Evolutionary conservation across 2,888 invertebrate genomes (phyloP).

Genomic region (Galerucella calmariensis): DNA sequence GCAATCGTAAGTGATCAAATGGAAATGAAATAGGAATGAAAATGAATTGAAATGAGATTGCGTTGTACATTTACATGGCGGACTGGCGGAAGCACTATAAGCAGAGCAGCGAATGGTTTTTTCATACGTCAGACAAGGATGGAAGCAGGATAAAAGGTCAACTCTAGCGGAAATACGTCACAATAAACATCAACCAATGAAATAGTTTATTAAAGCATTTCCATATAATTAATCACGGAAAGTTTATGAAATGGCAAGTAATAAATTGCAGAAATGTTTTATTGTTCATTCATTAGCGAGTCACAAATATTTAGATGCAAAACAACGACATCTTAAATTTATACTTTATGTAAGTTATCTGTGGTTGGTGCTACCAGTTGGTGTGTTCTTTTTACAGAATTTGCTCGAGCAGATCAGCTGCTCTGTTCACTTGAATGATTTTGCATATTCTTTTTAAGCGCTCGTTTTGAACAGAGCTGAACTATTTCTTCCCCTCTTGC

Average conservation of each 20-base stretch:
- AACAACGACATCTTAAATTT: too few relatives aligned
- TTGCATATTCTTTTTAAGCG: too few relatives aligned
- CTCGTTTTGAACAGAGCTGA: too few relatives aligned
- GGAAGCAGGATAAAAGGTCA: too few relatives aligned
- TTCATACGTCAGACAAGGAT: background rate
- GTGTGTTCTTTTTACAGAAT: too few relatives aligned
- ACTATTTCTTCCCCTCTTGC: too few relatives aligned
- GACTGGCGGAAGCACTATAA: background rate
- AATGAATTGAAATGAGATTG: background rate
- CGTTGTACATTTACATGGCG: background rate
- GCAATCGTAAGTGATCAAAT: constrained; percentile 8
- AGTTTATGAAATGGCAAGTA: background rate
- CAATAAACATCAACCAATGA: background rate
- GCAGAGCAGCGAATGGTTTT: background rate
- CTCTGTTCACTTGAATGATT: too few relatives aligned
- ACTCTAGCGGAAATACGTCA: background rate
- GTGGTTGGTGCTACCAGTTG: background rate
- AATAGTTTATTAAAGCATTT: background rate
- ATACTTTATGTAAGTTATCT: background rate
- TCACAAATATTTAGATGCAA: too few relatives aligned
- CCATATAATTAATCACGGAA: background rate
- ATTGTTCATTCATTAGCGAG: too few relatives aligned
- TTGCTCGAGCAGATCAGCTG: too few relatives aligned
- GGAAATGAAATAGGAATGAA: background rate
- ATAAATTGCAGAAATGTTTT: too few relatives aligned